phyloP scores from a whole-genome alignment of 2,888 invertebrate genomes.

The Eristalis pertinax region DNA sequence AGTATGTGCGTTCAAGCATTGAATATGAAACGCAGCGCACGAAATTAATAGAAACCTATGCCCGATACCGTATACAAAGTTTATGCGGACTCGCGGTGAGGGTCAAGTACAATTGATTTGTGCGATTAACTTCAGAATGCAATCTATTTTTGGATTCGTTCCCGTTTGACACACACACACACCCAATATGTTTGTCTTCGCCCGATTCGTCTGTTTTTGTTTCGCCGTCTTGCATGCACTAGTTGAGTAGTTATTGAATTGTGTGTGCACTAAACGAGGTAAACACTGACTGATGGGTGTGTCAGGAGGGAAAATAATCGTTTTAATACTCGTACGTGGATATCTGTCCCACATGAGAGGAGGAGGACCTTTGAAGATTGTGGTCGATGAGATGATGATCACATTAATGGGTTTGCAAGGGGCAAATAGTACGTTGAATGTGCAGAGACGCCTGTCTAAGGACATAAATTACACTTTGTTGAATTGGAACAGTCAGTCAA shows the following conservation, averaged over 20 bases:
- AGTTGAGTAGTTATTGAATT: slow-evolving; percentile 1
- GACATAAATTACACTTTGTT: not conserved
- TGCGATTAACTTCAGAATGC: slow-evolving; percentile 37
- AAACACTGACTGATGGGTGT: slow-evolving; percentile 8
- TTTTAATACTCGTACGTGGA: not conserved
- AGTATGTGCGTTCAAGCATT: not conserved
- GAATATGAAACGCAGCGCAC: not conserved
- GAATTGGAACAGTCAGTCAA: not conserved
- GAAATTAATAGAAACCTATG: not conserved
- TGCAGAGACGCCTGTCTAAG: not conserved
- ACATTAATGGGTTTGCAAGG: not conserved
- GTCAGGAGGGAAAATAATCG: not conserved
- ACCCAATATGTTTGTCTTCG: not conserved
- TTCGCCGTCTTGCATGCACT: not conserved
- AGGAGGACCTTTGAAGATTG: not conserved
- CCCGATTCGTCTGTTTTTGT: not conserved
- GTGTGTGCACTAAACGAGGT: not conserved
- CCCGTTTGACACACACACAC: slow-evolving; percentile 4
- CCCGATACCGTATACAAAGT: not conserved
- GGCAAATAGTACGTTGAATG: not conserved
- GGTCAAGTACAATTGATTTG: slow-evolving; percentile 34
- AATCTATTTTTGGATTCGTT: slow-evolving; percentile 36
- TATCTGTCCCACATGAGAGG: not conserved
- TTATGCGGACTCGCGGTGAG: not conserved
- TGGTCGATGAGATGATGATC: slow-evolving; percentile 3